A percentile compares a stretch with the other conserved stretches of the same genome.
phyloP scores from a whole-genome alignment of 2,113 vertebrate genomes.

The Planiliza haematocheilus region DNA sequence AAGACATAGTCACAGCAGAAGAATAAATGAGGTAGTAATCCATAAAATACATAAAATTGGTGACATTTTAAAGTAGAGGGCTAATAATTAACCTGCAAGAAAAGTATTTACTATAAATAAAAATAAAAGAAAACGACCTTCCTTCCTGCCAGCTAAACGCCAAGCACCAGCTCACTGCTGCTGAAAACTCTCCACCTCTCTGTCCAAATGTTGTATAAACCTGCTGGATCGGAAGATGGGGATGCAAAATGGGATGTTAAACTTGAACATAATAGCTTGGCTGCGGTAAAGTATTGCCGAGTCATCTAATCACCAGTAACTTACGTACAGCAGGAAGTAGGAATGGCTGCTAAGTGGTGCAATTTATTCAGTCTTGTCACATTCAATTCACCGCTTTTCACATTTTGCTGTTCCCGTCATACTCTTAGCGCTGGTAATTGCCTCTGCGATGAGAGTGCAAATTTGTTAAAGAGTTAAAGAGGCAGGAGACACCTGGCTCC shows the following conservation, averaged over 20 bases:
- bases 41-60: too few relatives aligned
- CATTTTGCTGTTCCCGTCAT: conserved; percentile 38
- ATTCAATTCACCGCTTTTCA: conserved; percentile 39
- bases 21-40: too few relatives aligned
- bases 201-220: conserved; percentile 15
- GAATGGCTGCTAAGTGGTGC: conserved; percentile 51
- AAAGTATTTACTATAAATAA: too few relatives aligned
- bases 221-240: conserved; percentile 11
- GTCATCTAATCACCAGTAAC: conserved; percentile 44
- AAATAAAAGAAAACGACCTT: too few relatives aligned
- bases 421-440: conserved; percentile 35
- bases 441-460: conserved; percentile 17
- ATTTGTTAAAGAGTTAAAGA: conserved; percentile 24
- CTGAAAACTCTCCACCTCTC: background rate
- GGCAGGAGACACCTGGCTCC: conserved; percentile 26
- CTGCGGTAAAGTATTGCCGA: conserved; percentile 29
- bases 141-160: too few relatives aligned
- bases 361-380: conserved; percentile 57
- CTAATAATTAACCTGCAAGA: too few relatives aligned
- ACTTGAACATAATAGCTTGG: conserved; percentile 34
- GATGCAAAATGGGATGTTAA: conserved; percentile 29
- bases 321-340: conserved; percentile 10
- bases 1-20: too few relatives aligned
- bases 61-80: too few relatives aligned
- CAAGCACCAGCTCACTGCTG: background rate